Percentiles rank a stretch among this genome's conserved stretches.
phyloP scores from a whole-genome alignment of 2,797 vertebrate genomes.

The Micropoecilia bifurca region DNA sequence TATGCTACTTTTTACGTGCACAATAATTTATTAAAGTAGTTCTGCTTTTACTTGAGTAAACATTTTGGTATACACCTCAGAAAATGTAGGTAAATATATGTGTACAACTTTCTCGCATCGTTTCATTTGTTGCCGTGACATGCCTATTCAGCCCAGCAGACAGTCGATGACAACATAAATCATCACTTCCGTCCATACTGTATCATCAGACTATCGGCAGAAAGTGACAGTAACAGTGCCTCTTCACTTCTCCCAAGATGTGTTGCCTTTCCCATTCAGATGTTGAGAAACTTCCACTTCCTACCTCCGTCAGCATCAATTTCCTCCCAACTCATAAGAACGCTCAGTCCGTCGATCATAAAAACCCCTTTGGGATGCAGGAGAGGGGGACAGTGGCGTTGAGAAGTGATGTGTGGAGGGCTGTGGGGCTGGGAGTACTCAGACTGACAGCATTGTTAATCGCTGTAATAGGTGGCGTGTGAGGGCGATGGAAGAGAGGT shows the following conservation, averaged over 20 bases:
- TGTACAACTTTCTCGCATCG: neutral
- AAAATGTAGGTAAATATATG: neutral
- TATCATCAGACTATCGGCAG: constrained; percentile 14
- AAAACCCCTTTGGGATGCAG: constrained; percentile 50
- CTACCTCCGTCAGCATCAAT: constrained; percentile 34
- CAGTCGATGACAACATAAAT: neutral
- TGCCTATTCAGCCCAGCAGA: neutral
- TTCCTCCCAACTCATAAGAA: constrained; percentile 48
- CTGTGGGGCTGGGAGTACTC: constrained; percentile 8
- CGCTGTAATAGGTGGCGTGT: constrained; percentile 67
- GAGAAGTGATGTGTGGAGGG: constrained; percentile 5
- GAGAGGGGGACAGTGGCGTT: constrained; percentile 44
- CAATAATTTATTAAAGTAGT: neutral
- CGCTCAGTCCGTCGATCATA: constrained; percentile 47
- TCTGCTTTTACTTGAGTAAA: neutral
- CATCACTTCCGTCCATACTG: neutral
- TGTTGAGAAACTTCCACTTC: constrained; percentile 52
- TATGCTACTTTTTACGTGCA: neutral
- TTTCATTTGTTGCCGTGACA: constrained; percentile 1
- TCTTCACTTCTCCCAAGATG: constrained; percentile 25
- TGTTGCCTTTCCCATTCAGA: constrained; percentile 41
- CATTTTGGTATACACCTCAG: neutral
- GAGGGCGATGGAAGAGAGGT: constrained; percentile 59
- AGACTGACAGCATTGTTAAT: constrained; percentile 79
- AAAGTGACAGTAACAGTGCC: constrained; percentile 5